Evolutionary conservation across 1,140 invertebrate genomes (phyloP), one percentile per base, ranked within the genome.

Genomic region (Drosophila paulistorum): DNA sequence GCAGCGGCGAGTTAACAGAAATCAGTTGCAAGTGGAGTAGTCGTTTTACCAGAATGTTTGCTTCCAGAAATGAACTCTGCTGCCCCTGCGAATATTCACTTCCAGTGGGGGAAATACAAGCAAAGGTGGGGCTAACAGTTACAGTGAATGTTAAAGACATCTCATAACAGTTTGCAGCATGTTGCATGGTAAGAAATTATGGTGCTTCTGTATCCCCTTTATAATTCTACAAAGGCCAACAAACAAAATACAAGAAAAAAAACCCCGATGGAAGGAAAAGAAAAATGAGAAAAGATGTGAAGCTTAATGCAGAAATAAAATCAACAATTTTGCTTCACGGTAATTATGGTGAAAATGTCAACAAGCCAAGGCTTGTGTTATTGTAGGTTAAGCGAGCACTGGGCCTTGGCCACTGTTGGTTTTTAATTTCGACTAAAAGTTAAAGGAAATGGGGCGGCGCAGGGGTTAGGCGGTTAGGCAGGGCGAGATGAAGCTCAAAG

Each of bases 271-370:
- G 45, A 48, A 51, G 9, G 45, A 51, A 51, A n/a, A 63, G 48
- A 45, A 57, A 26, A 60, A 45, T 42, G 30, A 66, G 61, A 55
- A 54, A 42, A 65, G 64, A 73, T 75, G 51, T 37, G 59, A 62
- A 20, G 41, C 68, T 82, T 87, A 87, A 87, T 87, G 77, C 83
- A 80, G 74, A 51, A 89, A 87, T 89, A 87, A 87, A 87, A 87
- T 87, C 84, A 87, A 87, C 83, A 87, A 89, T 87, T 86, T 87
- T 79, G 72, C 79, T 87, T 79, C 79, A 83, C 83, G 83, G 83
- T 87, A 87, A 87, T 89, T 87, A 87, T 89, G 83, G 80, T 55
- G 75, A 89, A 81, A 89, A 84, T 90, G 84, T 89, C 84, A 89
- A 89, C 84, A 89, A 80, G 81, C 78, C 65, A 57, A 57, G 60